Conservation (phyloP, 1,140 invertebrate species). For the Hyles vespertilio region DNA sequence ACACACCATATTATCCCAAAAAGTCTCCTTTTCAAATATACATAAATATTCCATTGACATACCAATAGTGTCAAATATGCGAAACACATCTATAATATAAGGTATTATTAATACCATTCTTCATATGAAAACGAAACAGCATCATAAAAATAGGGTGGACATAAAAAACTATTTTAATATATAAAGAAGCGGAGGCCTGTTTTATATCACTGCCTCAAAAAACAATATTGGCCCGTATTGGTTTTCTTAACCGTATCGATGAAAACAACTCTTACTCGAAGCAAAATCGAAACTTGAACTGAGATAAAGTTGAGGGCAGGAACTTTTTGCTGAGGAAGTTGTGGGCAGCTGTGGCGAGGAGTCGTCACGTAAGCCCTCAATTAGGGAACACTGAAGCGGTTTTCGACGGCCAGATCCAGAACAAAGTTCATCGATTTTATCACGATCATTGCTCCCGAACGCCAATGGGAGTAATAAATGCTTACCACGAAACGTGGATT, state of each 20-base stretch:
- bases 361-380: slow-evolving; percentile 73
- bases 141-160: no score
- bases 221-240: slow-evolving; percentile 30
- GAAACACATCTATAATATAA: no score
- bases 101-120: no score
- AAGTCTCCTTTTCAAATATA: no score
- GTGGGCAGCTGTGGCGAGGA: slow-evolving; percentile 57
- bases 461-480: slow-evolving; percentile 11
- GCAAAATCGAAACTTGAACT: slow-evolving; percentile 61
- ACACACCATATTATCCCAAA: no score
- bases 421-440: slow-evolving; percentile 67
- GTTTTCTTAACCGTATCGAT: slow-evolving; percentile 40
- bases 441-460: slow-evolving; percentile 50
- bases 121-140: no score
- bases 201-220: slow-evolving; percentile 16
- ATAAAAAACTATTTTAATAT: no score
- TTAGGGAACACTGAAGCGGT: slow-evolving; percentile 70
- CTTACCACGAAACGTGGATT: no score
- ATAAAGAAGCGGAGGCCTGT: background rate
- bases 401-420: slow-evolving; percentile 48
- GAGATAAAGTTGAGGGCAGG: slow-evolving; percentile 65
- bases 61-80: no score
- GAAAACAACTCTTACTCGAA: slow-evolving; percentile 56
- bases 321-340: slow-evolving; percentile 63
- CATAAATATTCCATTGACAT: no score